Percentiles rank a stretch among this genome's conserved stretches.
Evolutionary conservation across 2,888 invertebrate species (phyloP).

Genomic region (Capitulum mitella): DNA sequence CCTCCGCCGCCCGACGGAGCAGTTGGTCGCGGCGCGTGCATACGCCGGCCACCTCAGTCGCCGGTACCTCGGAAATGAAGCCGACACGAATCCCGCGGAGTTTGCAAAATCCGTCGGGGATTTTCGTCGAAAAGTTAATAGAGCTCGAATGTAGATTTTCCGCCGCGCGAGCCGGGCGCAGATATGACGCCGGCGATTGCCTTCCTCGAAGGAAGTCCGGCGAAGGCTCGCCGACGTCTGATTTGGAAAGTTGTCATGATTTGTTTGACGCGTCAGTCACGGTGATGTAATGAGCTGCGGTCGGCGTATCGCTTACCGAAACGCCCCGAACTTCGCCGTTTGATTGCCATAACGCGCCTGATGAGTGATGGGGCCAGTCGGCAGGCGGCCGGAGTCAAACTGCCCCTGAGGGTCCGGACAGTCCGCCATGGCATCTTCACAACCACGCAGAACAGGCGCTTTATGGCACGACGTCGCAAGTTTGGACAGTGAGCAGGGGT

Average conservation of each 20-base stretch:
- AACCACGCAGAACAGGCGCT: too few species aligned
- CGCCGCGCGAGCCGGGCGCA: background rate
- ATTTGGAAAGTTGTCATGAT: background rate
- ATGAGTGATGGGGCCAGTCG: too few species aligned
- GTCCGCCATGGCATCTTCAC: too few species aligned
- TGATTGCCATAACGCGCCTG: too few species aligned
- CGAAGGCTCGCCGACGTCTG: background rate
- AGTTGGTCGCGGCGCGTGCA: background rate
- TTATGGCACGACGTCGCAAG: too few species aligned
- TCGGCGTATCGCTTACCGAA: background rate
- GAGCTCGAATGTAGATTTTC: slow-evolving; percentile 4
- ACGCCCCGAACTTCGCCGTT: background rate
- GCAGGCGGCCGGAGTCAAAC: too few species aligned
- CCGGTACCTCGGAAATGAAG: background rate
- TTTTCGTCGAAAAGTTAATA: slow-evolving; percentile 18
- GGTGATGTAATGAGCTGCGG: background rate
- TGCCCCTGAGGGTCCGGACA: too few species aligned
- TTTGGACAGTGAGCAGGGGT: too few species aligned
- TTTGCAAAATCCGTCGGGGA: background rate
- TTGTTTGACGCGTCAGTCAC: background rate
- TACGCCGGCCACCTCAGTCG: background rate
- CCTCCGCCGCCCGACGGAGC: too few species aligned
- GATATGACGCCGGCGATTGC: background rate
- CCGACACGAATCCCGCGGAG: background rate
- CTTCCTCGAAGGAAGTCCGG: background rate